Conservation (phyloP, 2,888 invertebrate species). For the Pristionchus arcanus region DNA sequence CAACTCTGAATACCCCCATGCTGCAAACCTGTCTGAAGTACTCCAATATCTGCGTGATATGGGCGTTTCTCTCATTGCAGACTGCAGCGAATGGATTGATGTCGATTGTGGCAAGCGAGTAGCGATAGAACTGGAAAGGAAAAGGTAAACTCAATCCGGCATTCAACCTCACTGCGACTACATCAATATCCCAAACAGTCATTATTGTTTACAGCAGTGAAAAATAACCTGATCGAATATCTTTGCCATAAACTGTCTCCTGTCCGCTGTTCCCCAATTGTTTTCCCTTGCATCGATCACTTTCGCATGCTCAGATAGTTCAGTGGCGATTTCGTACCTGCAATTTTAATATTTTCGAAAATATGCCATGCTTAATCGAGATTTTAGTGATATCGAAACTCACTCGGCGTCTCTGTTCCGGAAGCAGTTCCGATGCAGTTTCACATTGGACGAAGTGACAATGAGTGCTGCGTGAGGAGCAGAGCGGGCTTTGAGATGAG, state of each 20-base stretch:
- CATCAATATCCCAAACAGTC: not conserved
- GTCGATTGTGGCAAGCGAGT: conserved; percentile 91
- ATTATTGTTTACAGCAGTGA: too few relatives aligned
- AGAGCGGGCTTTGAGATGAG: conserved; percentile 90
- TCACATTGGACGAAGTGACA: conserved; percentile 88
- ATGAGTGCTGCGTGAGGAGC: conserved; percentile 94
- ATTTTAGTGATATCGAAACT: conserved; percentile 79
- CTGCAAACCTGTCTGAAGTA: conserved; percentile 68
- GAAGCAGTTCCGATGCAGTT: conserved; percentile 90
- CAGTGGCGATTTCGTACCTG: conserved; percentile 55
- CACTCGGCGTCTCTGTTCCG: conserved; percentile 91
- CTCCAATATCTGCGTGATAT: conserved; percentile 82
- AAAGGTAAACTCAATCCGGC: not conserved
- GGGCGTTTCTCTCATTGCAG: conserved; percentile 91
- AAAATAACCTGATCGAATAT: conserved; percentile 81
- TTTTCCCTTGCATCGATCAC: conserved; percentile 94
- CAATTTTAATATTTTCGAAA: not conserved
- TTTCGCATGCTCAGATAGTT: conserved; percentile 86
- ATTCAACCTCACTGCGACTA: too few relatives aligned
- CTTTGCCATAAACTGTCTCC: conserved; percentile 78
- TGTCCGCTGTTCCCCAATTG: conserved; percentile 87
- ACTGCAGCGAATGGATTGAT: conserved; percentile 93
- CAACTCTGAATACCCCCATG: not conserved
- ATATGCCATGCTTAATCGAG: not conserved
- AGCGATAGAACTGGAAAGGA: conserved; percentile 84